Percentiles rank a stretch among this genome's conserved stretches.
phyloP scores from a whole-genome alignment of 2,888 invertebrate species.

The Cancer borealis region DNA sequence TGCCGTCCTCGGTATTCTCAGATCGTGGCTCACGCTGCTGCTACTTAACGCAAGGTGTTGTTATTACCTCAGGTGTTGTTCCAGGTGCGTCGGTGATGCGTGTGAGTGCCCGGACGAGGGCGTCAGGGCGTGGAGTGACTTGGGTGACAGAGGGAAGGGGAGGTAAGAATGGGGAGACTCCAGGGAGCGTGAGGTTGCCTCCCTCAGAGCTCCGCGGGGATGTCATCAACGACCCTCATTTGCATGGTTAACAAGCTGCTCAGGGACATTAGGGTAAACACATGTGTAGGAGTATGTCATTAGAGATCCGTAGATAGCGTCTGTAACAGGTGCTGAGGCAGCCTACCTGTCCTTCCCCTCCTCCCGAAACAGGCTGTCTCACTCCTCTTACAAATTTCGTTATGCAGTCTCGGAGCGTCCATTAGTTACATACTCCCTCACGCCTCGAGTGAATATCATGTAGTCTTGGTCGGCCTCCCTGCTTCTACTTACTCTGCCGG shows the following conservation, averaged over 20 bases:
- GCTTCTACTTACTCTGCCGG: not conserved
- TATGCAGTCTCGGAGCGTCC: conserved; percentile 24
- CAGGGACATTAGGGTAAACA: conserved; percentile 24
- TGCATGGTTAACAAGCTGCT: conserved; percentile 34
- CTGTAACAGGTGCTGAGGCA: not conserved
- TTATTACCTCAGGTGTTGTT: not conserved
- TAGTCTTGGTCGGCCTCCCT: not conserved
- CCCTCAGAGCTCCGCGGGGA: not conserved
- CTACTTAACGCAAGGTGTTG: conserved; percentile 22
- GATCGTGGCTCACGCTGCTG: not conserved
- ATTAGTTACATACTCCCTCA: conserved; percentile 9
- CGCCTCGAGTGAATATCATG: conserved; percentile 5
- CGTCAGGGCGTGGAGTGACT: conserved; percentile 3
- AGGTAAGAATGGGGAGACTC: not conserved
- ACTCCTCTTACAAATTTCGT: conserved; percentile 29
- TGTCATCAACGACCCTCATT: conserved; percentile 34
- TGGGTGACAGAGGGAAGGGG: not conserved
- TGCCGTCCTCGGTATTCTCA: not conserved
- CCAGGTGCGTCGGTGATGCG: not conserved
- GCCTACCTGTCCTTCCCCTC: not conserved
- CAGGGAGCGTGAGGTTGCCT: not conserved
- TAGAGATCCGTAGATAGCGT: conserved; percentile 9
- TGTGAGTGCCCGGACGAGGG: not conserved
- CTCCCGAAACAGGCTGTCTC: not conserved
- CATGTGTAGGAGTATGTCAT: conserved; percentile 3